A percentile compares a stretch with the other conserved stretches of the same genome.
These are phyloP conservation scores for Ametastegia equiseti DNA, from an alignment of 2,888 invertebrate genomes.

Conservation along the genomic window DNA sequence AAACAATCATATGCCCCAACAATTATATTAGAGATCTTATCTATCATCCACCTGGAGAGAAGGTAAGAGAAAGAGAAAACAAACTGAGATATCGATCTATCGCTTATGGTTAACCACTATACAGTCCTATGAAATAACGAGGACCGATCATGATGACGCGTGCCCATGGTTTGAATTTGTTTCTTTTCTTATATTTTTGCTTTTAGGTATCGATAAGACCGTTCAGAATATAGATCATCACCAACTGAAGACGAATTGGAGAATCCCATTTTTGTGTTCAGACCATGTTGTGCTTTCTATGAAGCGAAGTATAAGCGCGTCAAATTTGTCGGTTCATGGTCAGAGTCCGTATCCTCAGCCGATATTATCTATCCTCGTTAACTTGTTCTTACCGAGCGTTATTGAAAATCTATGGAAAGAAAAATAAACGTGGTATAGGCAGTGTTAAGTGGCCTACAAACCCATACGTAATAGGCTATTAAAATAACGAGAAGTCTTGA, in stretches of 20 bases:
- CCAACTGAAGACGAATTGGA: too few species aligned
- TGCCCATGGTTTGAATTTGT: background rate
- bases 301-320: constrained; percentile 8
- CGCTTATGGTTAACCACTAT: too few species aligned
- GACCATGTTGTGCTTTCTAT: background rate
- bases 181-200: too few species aligned
- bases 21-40: constrained; percentile 31
- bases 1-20: constrained; percentile 36
- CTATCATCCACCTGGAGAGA: background rate
- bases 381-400: background rate
- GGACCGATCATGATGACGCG: constrained; percentile 6
- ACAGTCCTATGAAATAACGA: background rate
- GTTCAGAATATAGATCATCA: too few species aligned
- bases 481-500: constrained; percentile 26
- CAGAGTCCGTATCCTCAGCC: background rate
- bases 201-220: background rate
- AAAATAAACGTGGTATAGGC: constrained; percentile 24
- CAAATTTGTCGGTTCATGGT: constrained; percentile 12
- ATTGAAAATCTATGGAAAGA: background rate
- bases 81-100: background rate
- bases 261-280: too few species aligned
- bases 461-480: constrained; percentile 38
- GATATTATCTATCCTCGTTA: background rate
- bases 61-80: background rate
- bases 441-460: constrained; percentile 45